Conservation (phyloP, 2,888 invertebrate genomes). For the Taenaris catops region DNA sequence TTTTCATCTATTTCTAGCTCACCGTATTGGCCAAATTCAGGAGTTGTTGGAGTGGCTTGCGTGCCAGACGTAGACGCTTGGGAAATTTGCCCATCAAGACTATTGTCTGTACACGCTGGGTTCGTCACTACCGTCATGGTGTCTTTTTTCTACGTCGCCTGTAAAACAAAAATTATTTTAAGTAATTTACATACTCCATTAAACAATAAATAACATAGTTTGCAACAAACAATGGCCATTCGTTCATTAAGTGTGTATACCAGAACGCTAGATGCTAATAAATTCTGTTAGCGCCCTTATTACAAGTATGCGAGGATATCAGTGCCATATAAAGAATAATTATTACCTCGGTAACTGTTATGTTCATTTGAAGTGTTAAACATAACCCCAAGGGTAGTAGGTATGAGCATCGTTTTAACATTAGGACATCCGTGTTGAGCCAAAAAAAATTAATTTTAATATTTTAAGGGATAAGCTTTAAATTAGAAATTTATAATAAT, state of each 20-base stretch:
- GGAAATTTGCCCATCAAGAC: conserved; percentile 36
- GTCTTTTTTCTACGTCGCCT: conserved; percentile 33
- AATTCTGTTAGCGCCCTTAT: conserved; percentile 51
- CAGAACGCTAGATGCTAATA: conserved; percentile 40
- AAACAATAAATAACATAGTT: background rate
- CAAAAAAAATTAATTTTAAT: too few species aligned
- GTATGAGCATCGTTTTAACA: background rate
- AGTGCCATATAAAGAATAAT: conserved; percentile 67
- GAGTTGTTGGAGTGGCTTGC: conserved; percentile 5
- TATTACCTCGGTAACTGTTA: conserved; percentile 56
- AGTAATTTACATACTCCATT: conserved; percentile 4
- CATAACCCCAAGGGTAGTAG: conserved; percentile 41
- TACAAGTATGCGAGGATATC: conserved; percentile 52
- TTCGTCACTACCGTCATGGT: conserved; percentile 71
- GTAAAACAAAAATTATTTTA: conserved; percentile 33
- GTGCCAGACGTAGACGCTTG: conserved; percentile 24
- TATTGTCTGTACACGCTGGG: conserved; percentile 45
- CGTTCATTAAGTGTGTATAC: conserved; percentile 8
- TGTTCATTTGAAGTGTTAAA: conserved; percentile 58
- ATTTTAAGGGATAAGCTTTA: too few species aligned
- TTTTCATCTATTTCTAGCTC: conserved; percentile 42
- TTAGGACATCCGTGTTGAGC: too few species aligned
- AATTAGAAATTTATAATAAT: too few species aligned
- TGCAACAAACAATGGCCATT: conserved; percentile 3
- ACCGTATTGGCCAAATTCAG: conserved; percentile 18